Evolutionary conservation across 2,797 vertebrate genomes (phyloP).

Genomic region (Allobates femoralis): DNA sequence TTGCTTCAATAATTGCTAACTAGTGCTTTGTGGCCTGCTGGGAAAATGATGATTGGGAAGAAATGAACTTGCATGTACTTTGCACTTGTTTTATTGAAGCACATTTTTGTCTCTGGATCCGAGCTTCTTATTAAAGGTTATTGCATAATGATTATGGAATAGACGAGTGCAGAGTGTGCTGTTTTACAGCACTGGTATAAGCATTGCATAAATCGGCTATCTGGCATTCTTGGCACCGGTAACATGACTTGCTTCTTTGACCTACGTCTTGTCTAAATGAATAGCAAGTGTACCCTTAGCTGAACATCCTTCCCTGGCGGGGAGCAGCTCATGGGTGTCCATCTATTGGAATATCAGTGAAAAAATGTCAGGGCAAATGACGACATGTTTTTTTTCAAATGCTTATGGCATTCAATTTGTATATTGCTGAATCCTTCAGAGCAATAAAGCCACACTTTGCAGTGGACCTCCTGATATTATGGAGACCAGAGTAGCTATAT

Average conservation of each 20-base stretch:
- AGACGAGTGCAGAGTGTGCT: neutral
- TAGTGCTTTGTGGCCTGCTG: neutral
- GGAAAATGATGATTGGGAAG: slow-evolving; percentile 26
- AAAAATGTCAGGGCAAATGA: no score
- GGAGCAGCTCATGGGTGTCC: no score
- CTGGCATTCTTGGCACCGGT: neutral
- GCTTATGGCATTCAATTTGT: no score
- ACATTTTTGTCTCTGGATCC: neutral
- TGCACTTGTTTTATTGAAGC: slow-evolving; percentile 27
- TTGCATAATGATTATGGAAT: neutral
- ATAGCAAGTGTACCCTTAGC: no score
- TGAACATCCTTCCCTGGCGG: no score
- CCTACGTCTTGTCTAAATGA: neutral
- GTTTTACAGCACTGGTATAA: neutral
- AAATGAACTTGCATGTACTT: slow-evolving; percentile 16
- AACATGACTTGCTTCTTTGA: neutral
- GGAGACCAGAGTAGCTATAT: no score
- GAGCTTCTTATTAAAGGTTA: neutral
- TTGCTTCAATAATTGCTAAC: neutral
- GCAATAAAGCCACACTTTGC: no score
- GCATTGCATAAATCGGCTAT: neutral
- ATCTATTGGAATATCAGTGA: no score
- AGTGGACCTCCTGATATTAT: no score
- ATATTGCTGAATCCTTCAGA: no score
- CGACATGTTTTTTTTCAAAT: no score